phyloP scores from a whole-genome alignment of 2,113 vertebrate species.

The Thomomys bottae region DNA sequence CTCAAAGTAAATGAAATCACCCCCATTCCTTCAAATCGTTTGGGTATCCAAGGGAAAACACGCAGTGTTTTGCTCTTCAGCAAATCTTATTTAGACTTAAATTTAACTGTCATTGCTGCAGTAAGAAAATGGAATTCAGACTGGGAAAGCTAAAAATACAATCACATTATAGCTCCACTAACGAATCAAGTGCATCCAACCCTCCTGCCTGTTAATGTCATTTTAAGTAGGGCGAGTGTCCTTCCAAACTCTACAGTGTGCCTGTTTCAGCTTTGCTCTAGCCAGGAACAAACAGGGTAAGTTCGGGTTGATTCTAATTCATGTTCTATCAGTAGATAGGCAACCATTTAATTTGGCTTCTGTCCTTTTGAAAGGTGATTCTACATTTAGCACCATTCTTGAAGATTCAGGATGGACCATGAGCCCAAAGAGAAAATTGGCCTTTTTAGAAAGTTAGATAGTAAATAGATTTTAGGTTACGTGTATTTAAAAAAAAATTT shows the following conservation, averaged over 20 bases:
- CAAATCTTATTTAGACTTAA: slow-evolving; percentile 26
- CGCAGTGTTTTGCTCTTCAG: neutral
- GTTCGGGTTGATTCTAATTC: neutral
- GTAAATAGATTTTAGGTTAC: neutral
- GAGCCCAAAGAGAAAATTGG: neutral
- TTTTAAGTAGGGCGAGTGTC: neutral
- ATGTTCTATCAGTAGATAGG: neutral
- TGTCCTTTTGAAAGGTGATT: slow-evolving; percentile 12
- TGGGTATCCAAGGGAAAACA: neutral
- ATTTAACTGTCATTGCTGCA: neutral
- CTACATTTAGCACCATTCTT: slow-evolving; percentile 42
- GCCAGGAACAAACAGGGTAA: neutral
- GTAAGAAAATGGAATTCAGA: neutral
- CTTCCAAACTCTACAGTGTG: neutral
- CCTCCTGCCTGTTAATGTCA: neutral
- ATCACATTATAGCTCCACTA: neutral
- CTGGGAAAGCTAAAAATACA: neutral
- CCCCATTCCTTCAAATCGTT: too few relatives aligned
- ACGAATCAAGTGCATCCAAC: neutral
- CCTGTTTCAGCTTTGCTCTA: neutral
- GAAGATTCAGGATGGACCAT: slow-evolving; percentile 24
- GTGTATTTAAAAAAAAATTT: slow-evolving; percentile 44
- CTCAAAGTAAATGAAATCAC: neutral
- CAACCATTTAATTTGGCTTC: neutral
- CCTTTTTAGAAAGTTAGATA: neutral